Evolutionary conservation across 2,113 vertebrate species (phyloP).

Genomic region (Caloenas nicobarica): DNA sequence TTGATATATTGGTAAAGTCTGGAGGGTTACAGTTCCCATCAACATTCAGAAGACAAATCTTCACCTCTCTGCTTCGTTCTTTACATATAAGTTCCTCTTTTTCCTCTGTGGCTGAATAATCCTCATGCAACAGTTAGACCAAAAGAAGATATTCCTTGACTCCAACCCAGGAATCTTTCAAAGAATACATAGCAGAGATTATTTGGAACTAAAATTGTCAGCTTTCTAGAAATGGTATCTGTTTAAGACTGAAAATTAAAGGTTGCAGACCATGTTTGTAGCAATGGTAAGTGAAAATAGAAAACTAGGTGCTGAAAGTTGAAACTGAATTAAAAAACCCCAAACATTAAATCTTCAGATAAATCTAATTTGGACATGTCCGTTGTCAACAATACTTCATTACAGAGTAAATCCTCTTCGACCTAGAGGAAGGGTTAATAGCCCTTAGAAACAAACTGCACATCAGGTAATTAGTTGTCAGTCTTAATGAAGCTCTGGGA

Average conservation of each 20-base stretch:
- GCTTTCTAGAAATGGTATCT: not conserved
- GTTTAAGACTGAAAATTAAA: not conserved
- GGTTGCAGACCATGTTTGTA: not conserved
- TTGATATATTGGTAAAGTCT: not conserved
- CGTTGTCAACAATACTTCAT: not conserved
- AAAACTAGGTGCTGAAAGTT: not conserved
- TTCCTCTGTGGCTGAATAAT: not conserved
- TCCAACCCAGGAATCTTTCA: not conserved
- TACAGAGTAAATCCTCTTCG: not conserved
- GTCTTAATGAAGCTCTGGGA: not conserved
- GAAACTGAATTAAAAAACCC: not conserved
- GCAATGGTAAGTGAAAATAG: not conserved
- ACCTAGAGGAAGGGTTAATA: not conserved
- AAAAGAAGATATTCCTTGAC: not conserved
- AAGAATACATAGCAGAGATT: not conserved
- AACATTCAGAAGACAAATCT: not conserved
- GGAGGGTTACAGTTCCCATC: not conserved
- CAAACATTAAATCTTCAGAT: not conserved
- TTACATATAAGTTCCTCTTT: not conserved
- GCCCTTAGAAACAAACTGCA: no score
- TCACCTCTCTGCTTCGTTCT: not conserved
- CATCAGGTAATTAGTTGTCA: not conserved
- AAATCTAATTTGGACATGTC: not conserved
- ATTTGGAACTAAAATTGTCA: not conserved
- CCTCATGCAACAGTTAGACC: not conserved